Conservation (phyloP, 2,888 invertebrate genomes). For the Imbricaverruca yamaguchii region DNA sequence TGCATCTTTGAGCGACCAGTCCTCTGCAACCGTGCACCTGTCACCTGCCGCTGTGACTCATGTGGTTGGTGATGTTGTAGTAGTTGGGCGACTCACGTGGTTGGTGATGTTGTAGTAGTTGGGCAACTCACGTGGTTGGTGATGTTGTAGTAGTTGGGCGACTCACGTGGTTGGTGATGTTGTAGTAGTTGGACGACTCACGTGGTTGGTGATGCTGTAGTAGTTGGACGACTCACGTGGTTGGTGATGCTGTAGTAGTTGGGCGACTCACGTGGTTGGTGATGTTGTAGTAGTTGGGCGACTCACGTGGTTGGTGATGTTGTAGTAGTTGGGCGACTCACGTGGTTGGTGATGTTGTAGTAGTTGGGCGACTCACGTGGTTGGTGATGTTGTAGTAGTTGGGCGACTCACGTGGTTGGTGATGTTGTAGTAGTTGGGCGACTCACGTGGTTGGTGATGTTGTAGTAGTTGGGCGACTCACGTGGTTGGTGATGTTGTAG, state of each 20-base stretch:
- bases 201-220: slow-evolving; percentile 71
- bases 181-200: slow-evolving; percentile 64
- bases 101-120: slow-evolving; percentile 54
- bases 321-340: no score
- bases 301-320: slow-evolving; percentile 76
- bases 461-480: slow-evolving; percentile 85
- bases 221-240: slow-evolving; percentile 88
- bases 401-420: no score
- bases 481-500: no score
- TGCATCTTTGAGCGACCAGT: no score
- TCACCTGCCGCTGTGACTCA: no score
- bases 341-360: slow-evolving; percentile 40
- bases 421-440: slow-evolving; percentile 71
- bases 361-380: slow-evolving; percentile 84
- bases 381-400: slow-evolving; percentile 56
- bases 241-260: slow-evolving; percentile 57
- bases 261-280: slow-evolving; percentile 50
- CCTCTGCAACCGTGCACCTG: no score
- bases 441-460: slow-evolving; percentile 60
- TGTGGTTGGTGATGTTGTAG: no score
- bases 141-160: slow-evolving; percentile 47
- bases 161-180: slow-evolving; percentile 43
- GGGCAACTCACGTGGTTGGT: slow-evolving; percentile 77
- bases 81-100: no score
- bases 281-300: slow-evolving; percentile 84